Base-by-base conservation (phyloP, 1,140 invertebrate genomes). In the Lineus longissimus region DNA sequence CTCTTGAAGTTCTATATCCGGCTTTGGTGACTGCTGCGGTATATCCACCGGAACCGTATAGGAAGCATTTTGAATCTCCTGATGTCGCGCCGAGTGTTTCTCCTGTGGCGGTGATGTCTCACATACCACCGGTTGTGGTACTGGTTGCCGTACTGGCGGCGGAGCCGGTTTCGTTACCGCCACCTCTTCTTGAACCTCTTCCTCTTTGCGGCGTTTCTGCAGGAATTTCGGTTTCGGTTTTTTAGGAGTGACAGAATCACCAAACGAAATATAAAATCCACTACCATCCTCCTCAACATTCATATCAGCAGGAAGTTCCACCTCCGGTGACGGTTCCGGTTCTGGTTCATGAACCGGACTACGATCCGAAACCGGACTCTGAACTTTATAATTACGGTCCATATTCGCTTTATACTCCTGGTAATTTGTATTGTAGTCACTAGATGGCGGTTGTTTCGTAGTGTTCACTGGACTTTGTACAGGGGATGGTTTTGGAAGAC, bases 231-330 rank as follows among this genome's bases (percentile, higher is more conserved):
- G 92, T 82, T 95, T 95, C 0, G 92, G 90, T 72, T 92, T 86
- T 77, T 92, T 93, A 2, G 93, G 92, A 63, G 68, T 61, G 55
- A 92, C 89, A 36, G 33, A 36, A 75, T 91, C 88, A 75, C 94
- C 93, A 77, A 96, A 94, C 25, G 92, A 92, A 74, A 96, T 94
- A 78, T 95, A 95, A 82, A 97, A 97, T n/a, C 93, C 92, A 82
- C 92, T 92, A 78, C 62, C 60, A 59, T 62, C 66, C 45, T 70
- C 67, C 41, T 71, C 61, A 13, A 22, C 22, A 2, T 61, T 36
- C 33, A 36, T 36, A 36, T 36, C 33, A 4, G 4, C 33, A 7
- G 33, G 33, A 36, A 36, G 33, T 36, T 36, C 33, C 15, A 36
- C 33, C 33, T 36, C 33, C 15, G 33, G 33, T 36, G 33, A 36